Evolutionary conservation across 2,797 vertebrate species (phyloP).

Genomic region (Eulemur coronatus): DNA sequence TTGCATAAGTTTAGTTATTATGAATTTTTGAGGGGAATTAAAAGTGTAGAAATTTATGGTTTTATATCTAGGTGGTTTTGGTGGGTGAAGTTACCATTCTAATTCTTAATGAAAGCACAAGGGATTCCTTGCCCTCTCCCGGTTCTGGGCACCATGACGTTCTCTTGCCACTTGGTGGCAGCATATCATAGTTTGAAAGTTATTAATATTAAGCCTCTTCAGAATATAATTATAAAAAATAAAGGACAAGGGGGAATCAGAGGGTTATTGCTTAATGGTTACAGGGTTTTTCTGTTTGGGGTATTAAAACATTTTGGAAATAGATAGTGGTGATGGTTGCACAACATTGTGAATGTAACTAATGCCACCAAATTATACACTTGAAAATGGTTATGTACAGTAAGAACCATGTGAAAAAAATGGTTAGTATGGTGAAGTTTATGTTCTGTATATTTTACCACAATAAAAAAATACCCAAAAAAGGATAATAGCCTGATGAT

Average conservation of each 20-base stretch:
- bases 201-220: background rate
- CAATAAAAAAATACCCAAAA: background rate
- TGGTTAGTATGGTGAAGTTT: conserved; percentile 42
- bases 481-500: background rate
- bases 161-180: conserved; percentile 67
- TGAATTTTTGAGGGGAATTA: background rate
- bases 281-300: conserved; percentile 12
- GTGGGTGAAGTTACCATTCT: background rate
- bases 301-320: conserved; percentile 11
- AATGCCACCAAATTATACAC: background rate
- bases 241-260: background rate
- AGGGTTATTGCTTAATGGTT: background rate
- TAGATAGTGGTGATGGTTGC: background rate
- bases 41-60: background rate
- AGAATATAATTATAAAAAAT: background rate
- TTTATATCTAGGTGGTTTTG: background rate
- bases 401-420: background rate
- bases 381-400: background rate
- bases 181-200: conserved; percentile 54
- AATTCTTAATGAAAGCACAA: background rate
- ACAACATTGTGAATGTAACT: conserved; percentile 2
- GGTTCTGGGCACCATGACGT: background rate
- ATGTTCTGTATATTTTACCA: background rate
- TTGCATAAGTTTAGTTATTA: background rate
- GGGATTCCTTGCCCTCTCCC: background rate